Conservation (phyloP, 2,888 invertebrate genomes). For the Dolomedes plantarius region DNA sequence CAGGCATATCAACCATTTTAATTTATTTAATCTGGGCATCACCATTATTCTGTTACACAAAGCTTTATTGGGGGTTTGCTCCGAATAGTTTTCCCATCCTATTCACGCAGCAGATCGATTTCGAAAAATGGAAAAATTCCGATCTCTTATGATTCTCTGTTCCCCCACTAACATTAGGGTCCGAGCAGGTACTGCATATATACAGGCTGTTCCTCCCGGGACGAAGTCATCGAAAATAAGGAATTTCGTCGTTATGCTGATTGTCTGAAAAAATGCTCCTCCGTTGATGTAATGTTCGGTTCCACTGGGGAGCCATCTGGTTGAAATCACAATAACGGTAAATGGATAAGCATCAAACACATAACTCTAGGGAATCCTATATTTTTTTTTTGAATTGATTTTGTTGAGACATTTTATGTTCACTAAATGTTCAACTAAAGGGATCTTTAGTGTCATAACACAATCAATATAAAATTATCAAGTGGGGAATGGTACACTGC, state of each 20-base stretch:
- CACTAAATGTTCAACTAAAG: too few relatives aligned
- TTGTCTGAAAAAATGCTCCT: background rate
- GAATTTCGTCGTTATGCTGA: background rate
- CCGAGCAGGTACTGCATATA: background rate
- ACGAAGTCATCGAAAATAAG: background rate
- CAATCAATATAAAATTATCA: too few relatives aligned
- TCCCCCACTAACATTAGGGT: background rate
- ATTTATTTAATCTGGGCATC: too few relatives aligned
- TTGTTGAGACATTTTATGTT: too few relatives aligned
- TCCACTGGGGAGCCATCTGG: background rate
- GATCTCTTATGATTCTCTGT: background rate
- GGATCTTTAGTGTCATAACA: too few relatives aligned
- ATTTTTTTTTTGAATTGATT: background rate
- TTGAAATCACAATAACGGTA: background rate
- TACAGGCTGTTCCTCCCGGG: background rate
- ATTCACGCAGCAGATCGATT: too few relatives aligned
- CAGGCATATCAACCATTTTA: too few relatives aligned
- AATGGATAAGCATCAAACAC: background rate
- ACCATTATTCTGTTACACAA: too few relatives aligned
- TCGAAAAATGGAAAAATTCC: background rate
- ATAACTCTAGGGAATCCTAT: background rate
- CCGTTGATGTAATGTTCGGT: background rate
- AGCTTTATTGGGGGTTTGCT: too few relatives aligned
- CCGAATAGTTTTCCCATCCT: too few relatives aligned
- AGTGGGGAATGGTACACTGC: too few relatives aligned